Percentiles rank a stretch among this genome's conserved stretches.
Evolutionary conservation across 2,797 vertebrate species (phyloP).

Genomic region (Chiroxiphia lanceolata): DNA sequence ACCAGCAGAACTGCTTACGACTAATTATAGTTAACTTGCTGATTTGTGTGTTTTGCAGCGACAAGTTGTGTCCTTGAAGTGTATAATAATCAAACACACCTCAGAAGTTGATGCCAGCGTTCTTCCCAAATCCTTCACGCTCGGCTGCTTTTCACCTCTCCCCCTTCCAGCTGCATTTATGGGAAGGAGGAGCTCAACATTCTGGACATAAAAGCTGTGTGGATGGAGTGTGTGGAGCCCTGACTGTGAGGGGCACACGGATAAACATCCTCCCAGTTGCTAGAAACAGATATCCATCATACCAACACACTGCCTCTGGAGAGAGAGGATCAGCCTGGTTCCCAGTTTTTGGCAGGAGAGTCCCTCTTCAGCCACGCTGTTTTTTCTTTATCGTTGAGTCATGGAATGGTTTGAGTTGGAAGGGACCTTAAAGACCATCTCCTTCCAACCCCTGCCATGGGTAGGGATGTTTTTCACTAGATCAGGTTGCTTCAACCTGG

Average conservation of each 20-base stretch:
- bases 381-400: background rate
- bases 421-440: background rate
- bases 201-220: background rate
- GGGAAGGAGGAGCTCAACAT: background rate
- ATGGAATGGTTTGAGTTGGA: background rate
- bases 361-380: fast-evolving
- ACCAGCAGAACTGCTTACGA: background rate
- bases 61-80: conserved; percentile 25
- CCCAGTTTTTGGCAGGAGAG: fast-evolving
- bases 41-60: background rate
- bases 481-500: background rate
- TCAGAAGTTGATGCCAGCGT: background rate
- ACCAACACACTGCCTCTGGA: background rate
- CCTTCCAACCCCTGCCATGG: background rate
- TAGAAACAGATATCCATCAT: background rate
- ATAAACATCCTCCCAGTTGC: background rate
- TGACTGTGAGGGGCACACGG: background rate
- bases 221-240: background rate
- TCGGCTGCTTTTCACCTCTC: conserved; percentile 1
- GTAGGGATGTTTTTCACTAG: background rate
- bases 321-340: background rate
- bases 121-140: conserved; percentile 7
- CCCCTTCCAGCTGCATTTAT: background rate
- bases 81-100: background rate
- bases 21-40: conserved; percentile 27